Base-by-base conservation (phyloP, 1,140 invertebrate genomes). In the Phortica variegata region DNA sequence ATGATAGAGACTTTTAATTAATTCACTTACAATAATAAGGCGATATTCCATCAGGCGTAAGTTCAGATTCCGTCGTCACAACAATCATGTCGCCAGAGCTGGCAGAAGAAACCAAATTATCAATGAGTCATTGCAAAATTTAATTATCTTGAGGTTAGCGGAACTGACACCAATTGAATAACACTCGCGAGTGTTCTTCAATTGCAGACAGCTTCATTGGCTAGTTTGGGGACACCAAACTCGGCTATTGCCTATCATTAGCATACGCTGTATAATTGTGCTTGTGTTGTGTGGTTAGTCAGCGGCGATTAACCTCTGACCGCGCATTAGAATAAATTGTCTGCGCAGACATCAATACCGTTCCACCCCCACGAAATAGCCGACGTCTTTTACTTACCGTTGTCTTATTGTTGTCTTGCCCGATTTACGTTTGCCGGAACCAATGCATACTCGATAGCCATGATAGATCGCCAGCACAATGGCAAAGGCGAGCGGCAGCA, bases 391-490 rank as follows among this genome's bases (percentile, higher is more conserved):
- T 29, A 75, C 77, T 77, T 65, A 82, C 81, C 82, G 81, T 73
- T 83, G 81, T 53, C 79, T 72, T 43, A 82, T 77, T 19, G 77
- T 72, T 39, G 79, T 78, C 8, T 77, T 77, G 73, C 53, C 80
- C 65, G 60, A 75, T 69, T 65, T 81, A 70, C 76, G 80, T 75
- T 70, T 78, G 54, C 42, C 80, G 53, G 70, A 79, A 48, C 79
- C 79, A 18, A 87, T 83, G 59, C 82, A 87, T 36, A 82, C 80
- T 61, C 85, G 80, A 54, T 85, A 84, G 47, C 83, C 82, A 56
- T 88, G 86, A 60, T 84, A 87, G 19, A 80, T 54, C 3, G 77
- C 79, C 63, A 86, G 78, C 3, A 81, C 77, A 1, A 85, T 46
- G 3, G 81, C 79, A 49, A 84, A 77, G 3, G 81, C 18, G 2